phyloP scores from a whole-genome alignment of 2,113 vertebrate genomes.

The Erinaceus europaeus region DNA sequence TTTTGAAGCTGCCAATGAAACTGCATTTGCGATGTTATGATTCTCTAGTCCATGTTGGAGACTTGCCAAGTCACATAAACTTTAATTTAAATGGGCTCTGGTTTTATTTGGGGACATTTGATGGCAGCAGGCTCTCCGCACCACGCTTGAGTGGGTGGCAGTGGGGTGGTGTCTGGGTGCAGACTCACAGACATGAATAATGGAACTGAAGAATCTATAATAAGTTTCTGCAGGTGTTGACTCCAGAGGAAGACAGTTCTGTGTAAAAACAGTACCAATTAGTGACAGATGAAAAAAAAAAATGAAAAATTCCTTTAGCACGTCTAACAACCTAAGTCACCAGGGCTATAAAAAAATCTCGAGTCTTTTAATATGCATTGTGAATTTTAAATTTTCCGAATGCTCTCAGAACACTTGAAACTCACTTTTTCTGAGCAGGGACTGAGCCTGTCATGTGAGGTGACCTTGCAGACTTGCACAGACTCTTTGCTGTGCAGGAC shows the following conservation, averaged over 20 bases:
- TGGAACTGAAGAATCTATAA: slow-evolving; percentile 69
- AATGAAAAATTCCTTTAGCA: slow-evolving; percentile 37
- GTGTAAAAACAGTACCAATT: slow-evolving; percentile 52
- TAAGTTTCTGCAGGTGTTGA: slow-evolving; percentile 55
- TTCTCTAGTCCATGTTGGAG: not conserved
- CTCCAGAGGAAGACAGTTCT: slow-evolving; percentile 52
- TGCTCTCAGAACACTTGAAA: slow-evolving; percentile 40
- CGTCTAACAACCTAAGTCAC: slow-evolving; percentile 48
- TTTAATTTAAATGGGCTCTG: not conserved
- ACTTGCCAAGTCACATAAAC: slow-evolving; percentile 13
- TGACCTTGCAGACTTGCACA: not conserved
- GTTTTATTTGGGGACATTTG: slow-evolving; percentile 55
- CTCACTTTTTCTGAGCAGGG: slow-evolving; percentile 30
- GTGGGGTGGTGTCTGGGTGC: slow-evolving; percentile 30
- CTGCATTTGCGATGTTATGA: not conserved
- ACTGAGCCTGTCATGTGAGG: not conserved
- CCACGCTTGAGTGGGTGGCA: slow-evolving; percentile 52
- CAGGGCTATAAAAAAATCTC: slow-evolving; percentile 67
- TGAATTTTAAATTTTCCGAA: slow-evolving; percentile 66
- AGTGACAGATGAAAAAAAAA: slow-evolving; percentile 54
- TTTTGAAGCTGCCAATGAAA: not conserved
- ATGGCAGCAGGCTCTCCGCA: slow-evolving; percentile 50
- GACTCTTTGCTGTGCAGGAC: slow-evolving; percentile 29
- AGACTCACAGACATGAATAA: slow-evolving; percentile 41
- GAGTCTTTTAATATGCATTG: slow-evolving; percentile 54